phyloP scores from a whole-genome alignment of 2,113 vertebrate species.

The Paradoxurus hermaphroditus region DNA sequence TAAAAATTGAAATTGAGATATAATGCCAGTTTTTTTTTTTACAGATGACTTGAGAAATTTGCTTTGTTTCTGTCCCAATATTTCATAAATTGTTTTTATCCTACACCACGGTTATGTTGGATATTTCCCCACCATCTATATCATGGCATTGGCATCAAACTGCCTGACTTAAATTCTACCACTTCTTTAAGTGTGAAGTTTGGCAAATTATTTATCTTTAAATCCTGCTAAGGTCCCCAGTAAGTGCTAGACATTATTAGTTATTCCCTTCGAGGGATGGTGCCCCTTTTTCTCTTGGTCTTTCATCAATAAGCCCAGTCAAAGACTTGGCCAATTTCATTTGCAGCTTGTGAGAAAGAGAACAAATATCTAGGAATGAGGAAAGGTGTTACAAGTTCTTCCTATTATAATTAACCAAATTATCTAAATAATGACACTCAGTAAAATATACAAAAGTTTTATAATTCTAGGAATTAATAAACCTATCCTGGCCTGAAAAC shows the following conservation, averaged over 20 bases:
- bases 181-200: neutral
- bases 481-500: neutral
- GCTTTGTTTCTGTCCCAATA: neutral
- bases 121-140: neutral
- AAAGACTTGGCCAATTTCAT: neutral
- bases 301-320: neutral
- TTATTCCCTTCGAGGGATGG: neutral
- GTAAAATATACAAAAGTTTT: neutral
- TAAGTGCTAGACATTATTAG: neutral
- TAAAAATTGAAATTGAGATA: neutral
- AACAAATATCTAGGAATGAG: neutral
- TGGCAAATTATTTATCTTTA: neutral
- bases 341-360: neutral
- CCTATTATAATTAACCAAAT: neutral
- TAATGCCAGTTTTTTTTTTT: neutral
- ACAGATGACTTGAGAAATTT: neutral
- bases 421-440: neutral
- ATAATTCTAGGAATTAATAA: conserved; percentile 5
- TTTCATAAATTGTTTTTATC: neutral
- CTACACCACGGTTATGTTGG: neutral
- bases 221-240: neutral
- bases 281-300: neutral
- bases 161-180: neutral
- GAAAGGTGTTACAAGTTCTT: neutral
- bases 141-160: neutral